phyloP scores from a whole-genome alignment of 2,797 vertebrate species.

The Labroides dimidiatus region DNA sequence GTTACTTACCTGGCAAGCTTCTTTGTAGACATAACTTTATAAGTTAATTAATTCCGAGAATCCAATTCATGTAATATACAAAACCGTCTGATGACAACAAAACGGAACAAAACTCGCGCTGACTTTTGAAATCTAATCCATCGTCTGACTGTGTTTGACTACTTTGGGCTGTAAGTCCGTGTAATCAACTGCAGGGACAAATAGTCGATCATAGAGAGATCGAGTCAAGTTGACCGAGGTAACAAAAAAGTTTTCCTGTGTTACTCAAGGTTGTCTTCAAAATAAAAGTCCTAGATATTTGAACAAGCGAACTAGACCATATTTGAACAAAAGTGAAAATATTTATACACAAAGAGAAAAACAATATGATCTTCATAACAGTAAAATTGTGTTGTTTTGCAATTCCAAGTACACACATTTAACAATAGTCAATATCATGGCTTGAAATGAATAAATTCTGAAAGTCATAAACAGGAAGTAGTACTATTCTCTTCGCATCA shows the following conservation, averaged over 20 bases:
- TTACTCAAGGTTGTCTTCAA: rapidly evolving
- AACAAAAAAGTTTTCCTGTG: neutral
- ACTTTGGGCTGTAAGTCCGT: neutral
- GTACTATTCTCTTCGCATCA: rapidly evolving
- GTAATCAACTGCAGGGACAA: conserved; percentile 15
- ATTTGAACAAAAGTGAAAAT: rapidly evolving
- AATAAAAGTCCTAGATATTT: conserved; percentile 13
- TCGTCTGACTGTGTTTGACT: conserved; percentile 41
- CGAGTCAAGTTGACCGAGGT: rapidly evolving
- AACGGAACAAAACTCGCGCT: conserved; percentile 32
- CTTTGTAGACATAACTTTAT: conserved; percentile 81
- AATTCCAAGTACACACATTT: rapidly evolving
- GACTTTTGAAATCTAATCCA: conserved; percentile 24
- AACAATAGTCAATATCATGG: rapidly evolving
- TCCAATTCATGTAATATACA: rapidly evolving
- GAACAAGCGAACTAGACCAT: neutral
- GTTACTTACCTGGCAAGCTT: conserved; percentile 83
- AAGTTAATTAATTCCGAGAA: neutral
- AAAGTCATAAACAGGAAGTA: conserved; percentile 21
- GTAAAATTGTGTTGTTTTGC: rapidly evolving
- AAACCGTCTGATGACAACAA: rapidly evolving
- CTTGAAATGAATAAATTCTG: neutral
- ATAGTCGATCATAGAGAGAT: neutral
- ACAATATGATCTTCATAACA: too few relatives aligned
- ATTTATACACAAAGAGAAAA: neutral